Conservation (phyloP, 1,140 invertebrate genomes). For the Holcopasites calliopsidis region DNA sequence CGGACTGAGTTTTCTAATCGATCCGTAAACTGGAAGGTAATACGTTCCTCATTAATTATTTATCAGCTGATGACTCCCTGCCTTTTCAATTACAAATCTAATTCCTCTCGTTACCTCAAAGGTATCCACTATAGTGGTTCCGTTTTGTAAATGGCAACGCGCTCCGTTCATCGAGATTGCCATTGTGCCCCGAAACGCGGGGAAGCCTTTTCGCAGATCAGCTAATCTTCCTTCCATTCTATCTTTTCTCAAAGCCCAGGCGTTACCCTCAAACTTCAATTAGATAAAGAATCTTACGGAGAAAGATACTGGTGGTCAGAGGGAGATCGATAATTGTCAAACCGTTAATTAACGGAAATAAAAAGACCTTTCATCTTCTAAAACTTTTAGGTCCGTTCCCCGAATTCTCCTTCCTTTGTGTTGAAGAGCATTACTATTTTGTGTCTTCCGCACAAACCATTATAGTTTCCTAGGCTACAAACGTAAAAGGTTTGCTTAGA, state of each 20-base stretch:
- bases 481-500: too few species aligned
- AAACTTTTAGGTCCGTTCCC: too few species aligned
- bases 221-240: constrained; percentile 33
- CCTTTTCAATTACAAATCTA: constrained; percentile 36
- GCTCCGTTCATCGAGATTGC: constrained; percentile 19
- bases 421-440: too few species aligned
- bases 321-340: background rate
- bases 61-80: background rate
- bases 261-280: constrained; percentile 20
- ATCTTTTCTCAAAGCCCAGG: constrained; percentile 20
- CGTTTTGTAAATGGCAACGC: constrained; percentile 27
- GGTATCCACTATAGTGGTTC: constrained; percentile 38
- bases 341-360: background rate
- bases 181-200: constrained; percentile 47
- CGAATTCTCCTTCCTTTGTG: too few species aligned
- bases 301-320: background rate
- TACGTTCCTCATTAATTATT: background rate
- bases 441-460: too few species aligned
- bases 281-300: constrained; percentile 26
- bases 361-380: background rate
- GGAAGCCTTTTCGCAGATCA: constrained; percentile 39
- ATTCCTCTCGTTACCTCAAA: constrained; percentile 43
- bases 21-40: too few species aligned
- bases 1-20: background rate
- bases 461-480: too few species aligned